Conservation (phyloP, 2,797 vertebrate species). For the Pseudomugil gertrudae region DNA sequence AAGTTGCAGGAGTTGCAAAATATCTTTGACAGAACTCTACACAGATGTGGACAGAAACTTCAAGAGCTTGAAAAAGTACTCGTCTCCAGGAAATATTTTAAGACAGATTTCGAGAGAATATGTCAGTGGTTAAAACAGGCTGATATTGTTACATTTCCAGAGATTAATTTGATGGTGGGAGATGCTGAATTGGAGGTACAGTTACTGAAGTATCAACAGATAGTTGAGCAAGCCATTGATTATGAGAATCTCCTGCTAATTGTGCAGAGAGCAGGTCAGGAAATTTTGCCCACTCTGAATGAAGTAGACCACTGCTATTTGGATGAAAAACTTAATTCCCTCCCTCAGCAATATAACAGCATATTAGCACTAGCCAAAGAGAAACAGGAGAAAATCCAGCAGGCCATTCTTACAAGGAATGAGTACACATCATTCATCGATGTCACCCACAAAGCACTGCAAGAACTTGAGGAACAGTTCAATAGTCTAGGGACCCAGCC, state of each 20-base stretch:
- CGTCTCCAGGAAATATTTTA: conserved; percentile 94
- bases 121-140: conserved; percentile 95
- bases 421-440: conserved; percentile 92
- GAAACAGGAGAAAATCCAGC: conserved; percentile 91
- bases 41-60: conserved; percentile 89
- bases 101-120: conserved; percentile 95
- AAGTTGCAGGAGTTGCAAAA: conserved; percentile 93
- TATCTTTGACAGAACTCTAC: conserved; percentile 88
- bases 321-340: conserved; percentile 89
- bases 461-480: conserved; percentile 91
- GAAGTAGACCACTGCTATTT: conserved; percentile 95
- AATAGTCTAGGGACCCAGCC: conserved; percentile 83
- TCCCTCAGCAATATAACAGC: conserved; percentile 92
- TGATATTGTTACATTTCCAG: conserved; percentile 93
- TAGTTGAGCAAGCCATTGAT: conserved; percentile 92
- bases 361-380: conserved; percentile 90
- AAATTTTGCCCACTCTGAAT: conserved; percentile 90
- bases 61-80: conserved; percentile 93
- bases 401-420: conserved; percentile 88
- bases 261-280: conserved; percentile 91
- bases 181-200: conserved; percentile 86
- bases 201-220: conserved; percentile 89
- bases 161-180: conserved; percentile 92
- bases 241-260: conserved; percentile 93
- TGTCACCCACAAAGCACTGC: conserved; percentile 87